Evolutionary conservation across 2,888 invertebrate species (phyloP), one percentile per base, ranked within the genome.

Genomic region (Cheilosia vulpina): DNA sequence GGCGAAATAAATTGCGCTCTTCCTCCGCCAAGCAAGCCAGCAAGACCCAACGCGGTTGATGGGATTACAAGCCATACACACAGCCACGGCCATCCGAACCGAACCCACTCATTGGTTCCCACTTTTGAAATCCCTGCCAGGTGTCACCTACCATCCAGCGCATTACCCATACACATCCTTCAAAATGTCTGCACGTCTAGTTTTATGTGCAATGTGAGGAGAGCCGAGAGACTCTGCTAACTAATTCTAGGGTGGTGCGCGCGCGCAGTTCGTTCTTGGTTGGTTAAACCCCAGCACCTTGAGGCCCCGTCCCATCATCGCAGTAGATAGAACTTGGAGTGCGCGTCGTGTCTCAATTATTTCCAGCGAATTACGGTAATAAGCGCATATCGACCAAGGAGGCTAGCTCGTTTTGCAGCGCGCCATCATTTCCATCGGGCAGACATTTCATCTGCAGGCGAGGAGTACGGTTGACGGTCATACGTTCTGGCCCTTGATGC

Each of bases 281-380:
- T 63, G 43, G 76, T 52, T 77, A 53, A 27, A 41, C 45, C 58
- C 34, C 19, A 47, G 7, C 38, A 55, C 34, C 38, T 34, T 73
- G 58, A 15, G n/a, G 11, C 13, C 5, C 5, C 38, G 19, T 34
- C 55, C 31, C 55, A 11, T 34, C 38, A 19, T 24, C 31, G 27
- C 27, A 34, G 55, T 34, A 55, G 79, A 73, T 50, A 60, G 83
- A 73, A 83, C 83, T 69, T 69, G 47, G 73, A 80, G 84, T 80
- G 76, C 85, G 85, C 85, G 85, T 85, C 85, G 85, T 85, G 85
- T 85, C 85, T 85, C 85, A 85, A 85, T 85, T 85, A 85, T 85
- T 85, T 85, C 85, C 81, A 85, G 85, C 85, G 85, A 85, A 85
- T 85, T 85, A 85, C 85, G 85, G 85, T 85, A 85, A 85, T 85